A percentile compares a stretch with the other conserved stretches of the same genome.
Conservation (phyloP, 2,797 vertebrate species). For the Sphaeramia orbicularis region DNA sequence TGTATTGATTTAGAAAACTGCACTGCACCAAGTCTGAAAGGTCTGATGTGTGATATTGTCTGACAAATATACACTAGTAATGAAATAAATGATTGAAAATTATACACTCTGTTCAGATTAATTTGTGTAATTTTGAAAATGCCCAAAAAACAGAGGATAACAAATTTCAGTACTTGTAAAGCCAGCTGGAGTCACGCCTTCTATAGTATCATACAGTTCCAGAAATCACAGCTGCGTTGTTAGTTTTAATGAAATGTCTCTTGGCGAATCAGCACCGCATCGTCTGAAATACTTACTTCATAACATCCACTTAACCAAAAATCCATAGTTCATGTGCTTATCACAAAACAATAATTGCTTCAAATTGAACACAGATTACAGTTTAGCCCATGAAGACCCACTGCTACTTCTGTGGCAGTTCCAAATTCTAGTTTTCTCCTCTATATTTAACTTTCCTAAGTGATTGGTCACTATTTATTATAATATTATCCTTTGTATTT, state of each 20-base stretch:
- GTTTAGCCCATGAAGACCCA: slow-evolving; percentile 18
- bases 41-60: slow-evolving; percentile 20
- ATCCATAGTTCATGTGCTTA: slow-evolving; percentile 25
- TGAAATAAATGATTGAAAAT: slow-evolving; percentile 24
- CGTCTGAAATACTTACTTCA: slow-evolving; percentile 30
- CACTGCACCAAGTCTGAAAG: slow-evolving; percentile 13
- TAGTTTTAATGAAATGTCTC: slow-evolving; percentile 38
- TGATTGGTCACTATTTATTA: no score
- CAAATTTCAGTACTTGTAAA: slow-evolving; percentile 15
- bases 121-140: slow-evolving; percentile 35
- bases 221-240: slow-evolving; percentile 44
- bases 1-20: slow-evolving; percentile 7
- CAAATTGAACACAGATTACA: slow-evolving; percentile 45
- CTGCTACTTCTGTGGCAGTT: no score
- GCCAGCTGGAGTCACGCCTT: slow-evolving; percentile 29
- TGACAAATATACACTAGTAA: slow-evolving; percentile 23
- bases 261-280: slow-evolving; percentile 34
- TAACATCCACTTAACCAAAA: slow-evolving; percentile 47
- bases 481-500: no score
- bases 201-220: slow-evolving; percentile 9
- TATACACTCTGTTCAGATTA: background rate
- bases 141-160: slow-evolving; percentile 18
- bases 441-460: no score
- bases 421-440: no score
- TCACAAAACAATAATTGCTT: slow-evolving; percentile 41